Evolutionary conservation across 2,888 invertebrate genomes (phyloP).

Genomic region (Neria commutata): DNA sequence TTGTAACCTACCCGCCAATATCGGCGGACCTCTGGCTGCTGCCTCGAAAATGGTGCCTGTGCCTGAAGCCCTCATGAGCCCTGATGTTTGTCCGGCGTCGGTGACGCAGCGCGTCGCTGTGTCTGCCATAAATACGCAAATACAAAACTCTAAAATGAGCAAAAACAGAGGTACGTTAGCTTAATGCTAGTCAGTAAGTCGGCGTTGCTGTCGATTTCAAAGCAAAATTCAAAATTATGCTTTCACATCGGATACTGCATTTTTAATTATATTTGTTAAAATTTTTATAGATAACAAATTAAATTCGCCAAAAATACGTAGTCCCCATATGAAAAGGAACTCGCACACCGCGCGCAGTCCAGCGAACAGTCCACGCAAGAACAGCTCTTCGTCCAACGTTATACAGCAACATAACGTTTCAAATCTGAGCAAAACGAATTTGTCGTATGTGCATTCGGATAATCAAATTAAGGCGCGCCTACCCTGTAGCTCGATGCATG

Average conservation of each 20-base stretch:
- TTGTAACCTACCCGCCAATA: constrained; percentile 39
- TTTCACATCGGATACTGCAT: too few relatives aligned
- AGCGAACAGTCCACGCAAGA: constrained; percentile 57
- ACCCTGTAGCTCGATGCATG: constrained; percentile 45
- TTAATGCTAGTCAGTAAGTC: background rate
- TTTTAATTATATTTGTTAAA: background rate
- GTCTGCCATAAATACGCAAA: constrained; percentile 51
- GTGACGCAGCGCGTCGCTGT: constrained; percentile 56
- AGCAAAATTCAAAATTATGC: background rate
- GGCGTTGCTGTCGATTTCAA: background rate
- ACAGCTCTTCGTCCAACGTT: constrained; percentile 18
- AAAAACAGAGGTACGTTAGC: constrained; percentile 54
- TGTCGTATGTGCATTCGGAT: constrained; percentile 24
- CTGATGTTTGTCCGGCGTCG: constrained; percentile 66
- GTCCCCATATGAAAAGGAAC: constrained; percentile 54
- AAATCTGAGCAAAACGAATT: constrained; percentile 15
- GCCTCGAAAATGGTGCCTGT: constrained; percentile 88
- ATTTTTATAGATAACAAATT: constrained; percentile 52
- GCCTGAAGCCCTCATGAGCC: constrained; percentile 86
- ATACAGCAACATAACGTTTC: constrained; percentile 12
- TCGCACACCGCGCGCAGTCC: constrained; percentile 51
- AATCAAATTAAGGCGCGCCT: constrained; percentile 42
- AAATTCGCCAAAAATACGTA: constrained; percentile 58
- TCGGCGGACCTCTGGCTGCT: constrained; percentile 71
- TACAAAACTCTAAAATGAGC: constrained; percentile 55